Percentiles rank a stretch among this genome's conserved stretches.
These are phyloP conservation scores for Natator depressus DNA, from an alignment of 2,113 vertebrate genomes.

Conservation along the genomic window DNA sequence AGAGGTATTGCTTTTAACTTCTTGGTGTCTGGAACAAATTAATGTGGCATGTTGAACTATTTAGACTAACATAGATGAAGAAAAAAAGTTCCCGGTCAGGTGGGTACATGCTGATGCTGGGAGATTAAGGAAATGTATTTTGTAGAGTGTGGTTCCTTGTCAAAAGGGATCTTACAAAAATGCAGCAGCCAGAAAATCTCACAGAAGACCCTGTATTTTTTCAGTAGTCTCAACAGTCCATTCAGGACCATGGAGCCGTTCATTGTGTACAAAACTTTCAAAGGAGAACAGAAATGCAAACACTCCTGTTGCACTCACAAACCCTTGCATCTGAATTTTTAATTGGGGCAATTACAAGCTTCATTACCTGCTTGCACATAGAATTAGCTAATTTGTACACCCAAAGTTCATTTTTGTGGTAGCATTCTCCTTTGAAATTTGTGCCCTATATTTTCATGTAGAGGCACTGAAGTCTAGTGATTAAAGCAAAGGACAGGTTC, in stretches of 20 bases:
- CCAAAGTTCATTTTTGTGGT: background rate
- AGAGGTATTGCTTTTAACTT: background rate
- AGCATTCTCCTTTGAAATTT: background rate
- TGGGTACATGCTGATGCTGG: background rate
- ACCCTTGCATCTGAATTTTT: background rate
- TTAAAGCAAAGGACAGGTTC: background rate
- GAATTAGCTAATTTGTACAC: background rate
- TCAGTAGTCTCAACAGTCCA: background rate
- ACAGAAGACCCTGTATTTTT: accelerated
- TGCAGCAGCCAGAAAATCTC: background rate
- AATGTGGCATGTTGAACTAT: background rate
- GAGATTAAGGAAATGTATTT: background rate
- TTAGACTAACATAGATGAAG: background rate
- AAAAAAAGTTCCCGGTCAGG: background rate
- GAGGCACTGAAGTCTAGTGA: background rate
- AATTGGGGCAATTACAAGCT: background rate
- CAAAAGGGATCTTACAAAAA: accelerated
- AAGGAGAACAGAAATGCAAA: background rate
- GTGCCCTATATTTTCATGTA: background rate
- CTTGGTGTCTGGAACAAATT: background rate
- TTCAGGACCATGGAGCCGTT: background rate
- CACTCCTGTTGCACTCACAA: background rate
- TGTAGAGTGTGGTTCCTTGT: background rate
- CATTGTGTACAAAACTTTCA: background rate
- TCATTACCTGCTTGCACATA: background rate